These are phyloP conservation scores for Pachydiplax longipennis DNA, from an alignment of 2,888 invertebrate species.

Conservation along the genomic window DNA sequence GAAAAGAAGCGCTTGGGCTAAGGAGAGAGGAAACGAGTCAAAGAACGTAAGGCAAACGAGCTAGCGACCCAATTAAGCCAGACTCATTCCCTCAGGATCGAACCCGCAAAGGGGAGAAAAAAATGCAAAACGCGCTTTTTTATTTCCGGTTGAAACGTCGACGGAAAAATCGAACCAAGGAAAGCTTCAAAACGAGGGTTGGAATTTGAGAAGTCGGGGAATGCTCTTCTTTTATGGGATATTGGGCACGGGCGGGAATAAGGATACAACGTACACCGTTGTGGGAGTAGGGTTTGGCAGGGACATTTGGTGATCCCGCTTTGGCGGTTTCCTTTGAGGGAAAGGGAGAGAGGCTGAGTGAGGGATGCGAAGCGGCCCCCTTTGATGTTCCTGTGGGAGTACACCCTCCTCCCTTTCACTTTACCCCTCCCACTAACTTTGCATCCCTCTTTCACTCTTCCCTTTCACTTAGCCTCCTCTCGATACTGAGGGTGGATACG, in stretches of 20 bases:
- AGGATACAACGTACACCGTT: not conserved
- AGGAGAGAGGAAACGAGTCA: not conserved
- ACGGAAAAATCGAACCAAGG: not conserved
- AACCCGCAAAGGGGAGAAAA: not conserved
- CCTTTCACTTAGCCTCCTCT: no score
- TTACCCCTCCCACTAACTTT: not conserved
- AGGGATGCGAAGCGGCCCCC: not conserved
- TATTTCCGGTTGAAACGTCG: not conserved
- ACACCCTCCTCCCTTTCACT: not conserved
- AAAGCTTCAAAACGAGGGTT: not conserved
- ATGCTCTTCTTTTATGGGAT: no score
- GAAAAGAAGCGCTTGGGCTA: not conserved
- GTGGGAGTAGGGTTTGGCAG: not conserved
- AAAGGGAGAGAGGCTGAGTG: not conserved
- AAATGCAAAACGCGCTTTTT: not conserved
- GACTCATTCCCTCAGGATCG: not conserved
- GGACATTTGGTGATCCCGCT: conserved; percentile 6
- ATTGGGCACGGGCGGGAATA: not conserved
- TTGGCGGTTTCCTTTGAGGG: conserved; percentile 20
- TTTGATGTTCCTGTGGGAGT: conserved; percentile 9
- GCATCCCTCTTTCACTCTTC: not conserved
- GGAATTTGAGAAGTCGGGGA: no score
- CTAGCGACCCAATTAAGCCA: not conserved
- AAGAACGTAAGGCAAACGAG: not conserved
- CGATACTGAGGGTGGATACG: not conserved